Percentiles rank a stretch among this genome's conserved stretches.
These are phyloP conservation scores for Pocillopora damicornis DNA, from an alignment of 64 coral and sea anemone species.

Conservation along the genomic window DNA sequence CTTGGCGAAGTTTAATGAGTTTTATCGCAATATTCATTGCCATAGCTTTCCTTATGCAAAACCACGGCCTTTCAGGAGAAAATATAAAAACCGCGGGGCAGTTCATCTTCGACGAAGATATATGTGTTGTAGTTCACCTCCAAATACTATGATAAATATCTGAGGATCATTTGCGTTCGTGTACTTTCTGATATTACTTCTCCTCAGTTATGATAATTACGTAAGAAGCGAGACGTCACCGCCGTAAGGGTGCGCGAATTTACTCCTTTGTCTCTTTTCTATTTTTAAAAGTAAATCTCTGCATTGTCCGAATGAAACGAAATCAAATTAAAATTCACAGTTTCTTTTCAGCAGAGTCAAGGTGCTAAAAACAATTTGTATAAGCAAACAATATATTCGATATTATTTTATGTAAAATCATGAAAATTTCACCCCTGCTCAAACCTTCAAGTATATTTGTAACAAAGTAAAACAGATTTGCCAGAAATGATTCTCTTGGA, in stretches of 20 bases:
- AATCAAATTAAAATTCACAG: conserved; percentile 40
- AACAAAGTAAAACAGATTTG: background rate
- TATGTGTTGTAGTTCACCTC: background rate
- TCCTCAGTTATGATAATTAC: background rate
- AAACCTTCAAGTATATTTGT: background rate
- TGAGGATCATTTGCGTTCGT: background rate
- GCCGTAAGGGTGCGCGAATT: background rate
- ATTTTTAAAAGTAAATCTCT: background rate
- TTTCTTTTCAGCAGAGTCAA: background rate
- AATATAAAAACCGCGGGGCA: background rate
- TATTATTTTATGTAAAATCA: background rate
- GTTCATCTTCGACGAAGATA: too few species aligned
- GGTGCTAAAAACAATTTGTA: conserved; percentile 16
- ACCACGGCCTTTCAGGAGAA: background rate
- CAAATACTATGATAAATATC: background rate
- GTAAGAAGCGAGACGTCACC: background rate
- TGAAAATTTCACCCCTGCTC: background rate
- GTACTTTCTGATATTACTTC: background rate
- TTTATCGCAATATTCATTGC: background rate
- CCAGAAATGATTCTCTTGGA: background rate
- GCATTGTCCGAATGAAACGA: background rate
- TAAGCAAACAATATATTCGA: background rate
- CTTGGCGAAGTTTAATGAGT: conserved; percentile 20
- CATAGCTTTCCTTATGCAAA: background rate
- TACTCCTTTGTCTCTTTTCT: background rate